phyloP scores from a whole-genome alignment of 2,797 vertebrate species.

The Pitangus sulphuratus region DNA sequence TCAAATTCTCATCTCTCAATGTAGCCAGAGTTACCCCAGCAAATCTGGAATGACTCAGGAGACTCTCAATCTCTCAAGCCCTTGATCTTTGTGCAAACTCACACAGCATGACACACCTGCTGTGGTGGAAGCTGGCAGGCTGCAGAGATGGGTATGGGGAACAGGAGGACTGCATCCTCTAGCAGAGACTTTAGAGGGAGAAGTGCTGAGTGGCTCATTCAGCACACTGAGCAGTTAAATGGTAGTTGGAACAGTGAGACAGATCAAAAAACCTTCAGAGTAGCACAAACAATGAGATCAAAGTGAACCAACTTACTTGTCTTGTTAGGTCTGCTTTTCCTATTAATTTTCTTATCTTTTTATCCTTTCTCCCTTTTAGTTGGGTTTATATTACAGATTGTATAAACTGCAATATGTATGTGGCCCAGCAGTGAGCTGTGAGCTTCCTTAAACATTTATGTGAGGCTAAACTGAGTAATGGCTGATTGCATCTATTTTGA shows the following conservation, averaged over 20 bases:
- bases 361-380: not conserved
- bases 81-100: not conserved
- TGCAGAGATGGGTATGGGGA: not conserved
- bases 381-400: not conserved
- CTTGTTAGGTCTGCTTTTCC: not conserved
- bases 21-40: not conserved
- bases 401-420: not conserved
- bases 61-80: not conserved
- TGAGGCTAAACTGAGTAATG: not conserved
- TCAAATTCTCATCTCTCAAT: not conserved
- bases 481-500: not conserved
- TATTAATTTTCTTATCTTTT: not conserved
- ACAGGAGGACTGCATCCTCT: not conserved
- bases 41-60: constrained; percentile 18
- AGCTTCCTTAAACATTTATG: not conserved
- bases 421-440: not conserved
- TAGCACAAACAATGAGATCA: not conserved
- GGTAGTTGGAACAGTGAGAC: not conserved
- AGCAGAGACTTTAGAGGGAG: not conserved
- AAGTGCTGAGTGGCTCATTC: not conserved
- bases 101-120: not conserved
- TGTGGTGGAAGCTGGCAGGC: not conserved
- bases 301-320: not conserved
- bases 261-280: not conserved
- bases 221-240: not conserved